Conservation (phyloP, 2,888 invertebrate species). For the Pristionchus mayeri region DNA sequence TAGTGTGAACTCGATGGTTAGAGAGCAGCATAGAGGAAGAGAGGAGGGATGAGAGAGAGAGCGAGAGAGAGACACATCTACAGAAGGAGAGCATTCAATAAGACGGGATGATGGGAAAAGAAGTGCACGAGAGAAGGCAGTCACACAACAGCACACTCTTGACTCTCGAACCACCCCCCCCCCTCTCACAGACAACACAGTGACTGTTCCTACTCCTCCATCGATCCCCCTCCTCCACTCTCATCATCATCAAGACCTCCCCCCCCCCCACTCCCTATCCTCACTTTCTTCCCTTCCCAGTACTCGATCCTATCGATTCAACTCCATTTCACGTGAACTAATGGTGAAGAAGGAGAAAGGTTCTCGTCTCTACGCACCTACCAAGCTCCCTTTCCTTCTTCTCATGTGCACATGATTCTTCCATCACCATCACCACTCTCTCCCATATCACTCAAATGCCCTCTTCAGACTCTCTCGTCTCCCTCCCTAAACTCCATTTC, state of each 20-base stretch:
- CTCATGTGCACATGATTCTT: neutral
- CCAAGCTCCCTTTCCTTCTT: neutral
- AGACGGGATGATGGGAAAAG: too few relatives aligned
- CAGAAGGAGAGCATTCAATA: too few relatives aligned
- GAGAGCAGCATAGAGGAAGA: neutral
- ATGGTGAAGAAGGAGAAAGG: neutral
- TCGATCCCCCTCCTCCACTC: neutral
- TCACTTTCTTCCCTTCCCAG: neutral
- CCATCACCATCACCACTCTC: neutral
- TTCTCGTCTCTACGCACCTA: neutral
- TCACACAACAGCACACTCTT: neutral
- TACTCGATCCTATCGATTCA: neutral
- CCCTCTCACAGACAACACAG: neutral
- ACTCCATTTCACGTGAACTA: neutral
- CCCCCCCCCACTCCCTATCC: neutral
- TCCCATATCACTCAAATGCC: neutral
- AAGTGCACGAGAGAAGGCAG: too few relatives aligned
- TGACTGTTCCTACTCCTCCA: too few relatives aligned
- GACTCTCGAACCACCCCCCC: neutral
- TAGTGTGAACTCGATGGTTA: neutral
- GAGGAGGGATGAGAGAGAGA: neutral
- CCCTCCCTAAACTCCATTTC: neutral
- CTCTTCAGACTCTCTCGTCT: neutral
- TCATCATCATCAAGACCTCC: too few relatives aligned
- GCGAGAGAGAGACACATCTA: neutral